Conservation (phyloP, 2,888 invertebrate genomes). For the Pediacus dermestoides region DNA sequence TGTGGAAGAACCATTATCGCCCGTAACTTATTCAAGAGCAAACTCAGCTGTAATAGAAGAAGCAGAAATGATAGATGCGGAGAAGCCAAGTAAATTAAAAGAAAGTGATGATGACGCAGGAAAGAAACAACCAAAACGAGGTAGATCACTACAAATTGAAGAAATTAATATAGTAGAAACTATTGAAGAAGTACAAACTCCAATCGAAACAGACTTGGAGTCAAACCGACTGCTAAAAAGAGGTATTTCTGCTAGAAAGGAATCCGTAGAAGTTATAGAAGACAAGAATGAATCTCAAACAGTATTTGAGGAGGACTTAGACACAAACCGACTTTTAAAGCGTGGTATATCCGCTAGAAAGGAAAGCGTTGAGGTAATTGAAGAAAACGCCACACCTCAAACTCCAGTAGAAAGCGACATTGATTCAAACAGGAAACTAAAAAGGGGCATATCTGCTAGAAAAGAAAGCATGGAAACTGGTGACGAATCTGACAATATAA, state of each 20-base stretch:
- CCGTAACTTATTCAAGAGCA: conserved; percentile 19
- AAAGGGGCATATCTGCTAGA: conserved; percentile 34
- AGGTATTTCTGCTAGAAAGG: conserved; percentile 19
- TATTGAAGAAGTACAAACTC: neutral
- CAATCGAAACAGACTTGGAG: neutral
- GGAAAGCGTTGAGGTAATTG: conserved; percentile 26
- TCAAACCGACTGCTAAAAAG: conserved; percentile 11
- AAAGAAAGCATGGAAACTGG: conserved; percentile 26
- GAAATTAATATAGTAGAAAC: too few relatives aligned
- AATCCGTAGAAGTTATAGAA: conserved; percentile 20
- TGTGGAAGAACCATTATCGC: conserved; percentile 37
- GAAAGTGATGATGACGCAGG: too few relatives aligned
- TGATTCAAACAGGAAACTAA: conserved; percentile 17
- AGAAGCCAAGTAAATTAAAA: neutral
- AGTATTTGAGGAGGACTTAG: conserved; percentile 24
- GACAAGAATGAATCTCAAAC: conserved; percentile 20
- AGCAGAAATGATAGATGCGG: conserved; percentile 12
- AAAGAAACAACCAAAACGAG: conserved; percentile 10
- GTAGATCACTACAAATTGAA: neutral
- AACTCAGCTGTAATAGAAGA: conserved; percentile 33
- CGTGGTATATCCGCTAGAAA: conserved; percentile 35
- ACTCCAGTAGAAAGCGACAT: conserved; percentile 12
- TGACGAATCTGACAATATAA: conserved; percentile 34
- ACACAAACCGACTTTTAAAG: conserved; percentile 36
- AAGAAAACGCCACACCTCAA: conserved; percentile 33